Conservation (phyloP, 1,140 invertebrate species). For the Ladona fulva region DNA sequence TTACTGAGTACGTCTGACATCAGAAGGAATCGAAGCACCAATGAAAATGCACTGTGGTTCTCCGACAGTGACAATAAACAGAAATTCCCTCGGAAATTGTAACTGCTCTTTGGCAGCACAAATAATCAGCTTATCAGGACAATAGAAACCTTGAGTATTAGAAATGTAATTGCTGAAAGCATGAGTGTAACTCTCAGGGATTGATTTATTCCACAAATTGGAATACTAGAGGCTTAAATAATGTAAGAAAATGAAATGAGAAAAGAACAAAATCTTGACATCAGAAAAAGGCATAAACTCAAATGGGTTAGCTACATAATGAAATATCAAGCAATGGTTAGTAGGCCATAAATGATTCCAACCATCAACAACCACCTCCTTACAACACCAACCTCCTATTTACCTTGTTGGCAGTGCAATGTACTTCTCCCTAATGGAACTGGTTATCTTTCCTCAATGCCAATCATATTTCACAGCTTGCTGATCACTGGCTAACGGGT, state of each 20-base stretch:
- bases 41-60: not conserved
- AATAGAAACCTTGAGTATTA: not conserved
- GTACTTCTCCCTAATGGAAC: not conserved
- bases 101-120: not conserved
- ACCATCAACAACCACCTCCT: not conserved
- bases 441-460: not conserved
- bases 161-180: not conserved
- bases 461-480: not conserved
- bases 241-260: constrained; percentile 9
- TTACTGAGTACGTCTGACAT: constrained; percentile 9
- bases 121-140: not conserved
- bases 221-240: not conserved
- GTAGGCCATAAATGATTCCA: not conserved
- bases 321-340: not conserved
- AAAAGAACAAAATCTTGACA: constrained; percentile 2
- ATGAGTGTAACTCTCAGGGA: not conserved
- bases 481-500: not conserved
- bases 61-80: not conserved
- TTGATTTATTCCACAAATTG: not conserved
- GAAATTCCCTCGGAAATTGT: not conserved
- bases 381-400: constrained; percentile 4
- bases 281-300: not conserved
- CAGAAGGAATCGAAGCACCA: not conserved
- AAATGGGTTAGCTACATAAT: not conserved
- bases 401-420: not conserved